Conservation (phyloP, 2,888 invertebrate species). For the Iphiclides podalirius region DNA sequence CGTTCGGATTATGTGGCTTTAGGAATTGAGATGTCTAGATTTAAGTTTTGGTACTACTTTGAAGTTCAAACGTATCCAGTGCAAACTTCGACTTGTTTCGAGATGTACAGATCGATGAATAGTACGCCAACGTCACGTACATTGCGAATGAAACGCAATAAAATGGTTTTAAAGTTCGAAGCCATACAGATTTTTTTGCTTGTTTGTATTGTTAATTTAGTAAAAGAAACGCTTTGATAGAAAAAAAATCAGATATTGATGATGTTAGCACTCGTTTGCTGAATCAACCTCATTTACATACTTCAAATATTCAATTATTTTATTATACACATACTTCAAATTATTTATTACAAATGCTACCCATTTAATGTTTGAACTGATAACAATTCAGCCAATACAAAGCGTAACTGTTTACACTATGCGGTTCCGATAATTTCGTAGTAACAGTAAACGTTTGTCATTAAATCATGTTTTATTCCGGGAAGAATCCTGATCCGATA, state of each 20-base stretch:
- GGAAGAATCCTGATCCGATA: constrained; percentile 13
- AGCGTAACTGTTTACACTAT: background rate
- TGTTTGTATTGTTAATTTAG: background rate
- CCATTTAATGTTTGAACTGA: background rate
- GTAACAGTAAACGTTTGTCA: constrained; percentile 10
- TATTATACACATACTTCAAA: too few relatives aligned
- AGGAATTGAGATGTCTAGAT: constrained; percentile 10
- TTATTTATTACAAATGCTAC: too few relatives aligned
- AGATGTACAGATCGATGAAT: background rate
- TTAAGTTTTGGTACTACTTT: constrained; percentile 13
- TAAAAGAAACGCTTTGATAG: background rate
- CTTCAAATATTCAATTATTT: too few relatives aligned
- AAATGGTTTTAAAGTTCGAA: too few relatives aligned
- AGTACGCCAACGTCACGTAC: background rate
- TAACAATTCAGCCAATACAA: background rate
- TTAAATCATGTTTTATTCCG: constrained; percentile 6
- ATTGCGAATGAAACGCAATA: too few relatives aligned
- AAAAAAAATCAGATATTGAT: too few relatives aligned
- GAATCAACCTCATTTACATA: too few relatives aligned
- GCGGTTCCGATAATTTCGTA: background rate
- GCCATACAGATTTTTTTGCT: too few relatives aligned
- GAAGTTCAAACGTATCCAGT: constrained; percentile 18
- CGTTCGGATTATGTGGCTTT: constrained; percentile 18
- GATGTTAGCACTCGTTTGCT: too few relatives aligned
- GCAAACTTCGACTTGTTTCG: constrained; percentile 15